Percentiles rank a stretch among this genome's conserved stretches.
phyloP scores from a whole-genome alignment of 2,113 vertebrate genomes.

The Oryzias woworae region DNA sequence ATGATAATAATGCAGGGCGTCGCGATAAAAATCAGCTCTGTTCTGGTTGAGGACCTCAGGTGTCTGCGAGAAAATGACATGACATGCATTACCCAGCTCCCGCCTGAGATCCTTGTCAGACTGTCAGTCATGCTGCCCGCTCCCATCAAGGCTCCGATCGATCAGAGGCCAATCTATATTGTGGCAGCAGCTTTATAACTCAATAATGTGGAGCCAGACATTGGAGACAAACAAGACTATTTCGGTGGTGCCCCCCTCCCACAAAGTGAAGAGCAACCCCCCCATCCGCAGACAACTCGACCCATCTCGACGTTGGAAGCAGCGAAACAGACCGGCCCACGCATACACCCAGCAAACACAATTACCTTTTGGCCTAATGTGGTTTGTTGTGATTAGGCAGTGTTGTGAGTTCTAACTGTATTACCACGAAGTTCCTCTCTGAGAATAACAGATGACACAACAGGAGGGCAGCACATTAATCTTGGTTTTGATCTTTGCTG shows the following conservation, averaged over 20 bases:
- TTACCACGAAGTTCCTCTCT: conserved; percentile 64
- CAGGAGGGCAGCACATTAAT: conserved; percentile 69
- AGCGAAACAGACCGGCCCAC: conserved; percentile 63
- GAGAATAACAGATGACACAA: conserved; percentile 75
- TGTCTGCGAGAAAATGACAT: conserved; percentile 62
- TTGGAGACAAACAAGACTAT: conserved; percentile 74
- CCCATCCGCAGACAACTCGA: conserved; percentile 24
- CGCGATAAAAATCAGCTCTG: conserved; percentile 48
- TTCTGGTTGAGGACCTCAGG: conserved; percentile 43
- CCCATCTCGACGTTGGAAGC: conserved; percentile 56
- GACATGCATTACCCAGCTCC: conserved; percentile 64
- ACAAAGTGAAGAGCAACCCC: conserved; percentile 11
- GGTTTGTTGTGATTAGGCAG: conserved; percentile 76
- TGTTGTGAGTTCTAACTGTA: conserved; percentile 70
- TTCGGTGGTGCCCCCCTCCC: conserved; percentile 37
- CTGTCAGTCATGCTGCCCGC: conserved; percentile 70
- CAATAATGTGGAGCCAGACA: conserved; percentile 75
- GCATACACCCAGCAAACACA: conserved; percentile 69
- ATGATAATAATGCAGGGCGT: conserved; percentile 51
- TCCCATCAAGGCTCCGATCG: conserved; percentile 67
- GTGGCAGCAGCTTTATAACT: conserved; percentile 70
- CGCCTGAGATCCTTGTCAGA: conserved; percentile 65
- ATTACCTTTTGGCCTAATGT: conserved; percentile 73
- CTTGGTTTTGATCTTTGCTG: conserved; percentile 64
- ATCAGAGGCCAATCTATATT: conserved; percentile 64